These are phyloP conservation scores for Chamaetylas fuelleborni DNA, from an alignment of 2,113 vertebrate genomes.

Conservation along the genomic window DNA sequence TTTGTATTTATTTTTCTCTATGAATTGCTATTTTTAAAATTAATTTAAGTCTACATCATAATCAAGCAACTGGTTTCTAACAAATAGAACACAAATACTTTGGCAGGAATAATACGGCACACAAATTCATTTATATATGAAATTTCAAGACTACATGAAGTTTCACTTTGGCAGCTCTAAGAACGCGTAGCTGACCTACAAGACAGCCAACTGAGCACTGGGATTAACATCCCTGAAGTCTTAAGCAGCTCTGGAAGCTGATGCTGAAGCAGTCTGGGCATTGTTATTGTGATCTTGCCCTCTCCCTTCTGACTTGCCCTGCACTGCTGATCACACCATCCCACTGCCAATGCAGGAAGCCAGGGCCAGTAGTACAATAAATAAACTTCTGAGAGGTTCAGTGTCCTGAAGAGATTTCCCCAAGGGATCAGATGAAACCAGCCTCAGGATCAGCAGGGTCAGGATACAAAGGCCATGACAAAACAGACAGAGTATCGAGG, in stretches of 20 bases:
- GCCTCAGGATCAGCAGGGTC: background rate
- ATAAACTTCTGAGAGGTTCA: background rate
- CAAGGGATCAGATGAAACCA: background rate
- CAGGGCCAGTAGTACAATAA: background rate
- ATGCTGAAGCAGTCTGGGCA: background rate
- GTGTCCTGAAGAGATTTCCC: background rate
- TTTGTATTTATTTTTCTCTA: background rate
- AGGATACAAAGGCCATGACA: background rate
- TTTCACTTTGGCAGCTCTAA: background rate
- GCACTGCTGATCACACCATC: fast-evolving
- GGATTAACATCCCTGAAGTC: background rate
- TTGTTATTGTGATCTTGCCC: background rate
- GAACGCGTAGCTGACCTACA: background rate
- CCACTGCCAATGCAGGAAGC: background rate
- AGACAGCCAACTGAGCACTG: background rate
- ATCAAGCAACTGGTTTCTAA: background rate
- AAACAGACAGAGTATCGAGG: background rate
- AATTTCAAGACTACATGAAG: background rate
- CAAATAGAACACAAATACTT: background rate
- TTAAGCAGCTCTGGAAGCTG: background rate
- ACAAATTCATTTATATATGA: background rate
- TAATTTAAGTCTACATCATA: background rate
- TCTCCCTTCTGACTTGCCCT: background rate
- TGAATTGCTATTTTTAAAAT: background rate
- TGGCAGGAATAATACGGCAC: background rate